Base-by-base conservation (phyloP, 2,888 invertebrate genomes). In the Formica aserva region DNA sequence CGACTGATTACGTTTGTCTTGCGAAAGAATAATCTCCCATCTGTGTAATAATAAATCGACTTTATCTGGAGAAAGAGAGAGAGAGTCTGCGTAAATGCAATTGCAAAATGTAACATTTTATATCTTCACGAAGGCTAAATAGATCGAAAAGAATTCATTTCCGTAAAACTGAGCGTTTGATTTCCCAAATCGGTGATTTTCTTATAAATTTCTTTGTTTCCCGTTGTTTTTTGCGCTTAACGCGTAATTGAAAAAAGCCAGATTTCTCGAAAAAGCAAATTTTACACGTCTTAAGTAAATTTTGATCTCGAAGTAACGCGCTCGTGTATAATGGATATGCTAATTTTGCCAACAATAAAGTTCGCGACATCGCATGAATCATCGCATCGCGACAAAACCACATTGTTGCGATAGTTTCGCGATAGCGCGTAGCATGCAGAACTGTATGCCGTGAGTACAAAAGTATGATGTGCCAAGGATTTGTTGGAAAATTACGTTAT, bases 261-360 rank as follows among this genome's bases (percentile, higher is more conserved):
- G 41, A 62, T 62, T 74, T 62, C 6, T 29, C 22, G 38, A 29
- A 48, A 76, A 26, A 6, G 18, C 29, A n/a, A 32, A 6, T 48
- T 32, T 75, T 29, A 13, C 45, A 22, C 15, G 22, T 62, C 38
- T 67, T 29, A 62, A 69, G 22, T 41, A 52, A 69, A 35, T n/a
- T 26, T 45, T 18, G 11, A 48, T 45, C 11, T 38, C 13, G 45
- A 52, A 57, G 41, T 38, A 65, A 82, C 32, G 41, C 38, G 48
- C 66, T 13, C 60, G 18, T 22, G 4, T 11, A 78, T 69, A 83
- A 78, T 71, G 78, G n/a, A 41, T 38, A 83, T 62, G 62, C 55
- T 78, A 83, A 83, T 78, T 83, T 78, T n/a, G 32, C 62, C 41
- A 48, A 69, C 63, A 83, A 69, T 45, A 22, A 62, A 45, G 62